Base-by-base conservation (phyloP, 2,888 invertebrate species). In the Ethmia dodecea region DNA sequence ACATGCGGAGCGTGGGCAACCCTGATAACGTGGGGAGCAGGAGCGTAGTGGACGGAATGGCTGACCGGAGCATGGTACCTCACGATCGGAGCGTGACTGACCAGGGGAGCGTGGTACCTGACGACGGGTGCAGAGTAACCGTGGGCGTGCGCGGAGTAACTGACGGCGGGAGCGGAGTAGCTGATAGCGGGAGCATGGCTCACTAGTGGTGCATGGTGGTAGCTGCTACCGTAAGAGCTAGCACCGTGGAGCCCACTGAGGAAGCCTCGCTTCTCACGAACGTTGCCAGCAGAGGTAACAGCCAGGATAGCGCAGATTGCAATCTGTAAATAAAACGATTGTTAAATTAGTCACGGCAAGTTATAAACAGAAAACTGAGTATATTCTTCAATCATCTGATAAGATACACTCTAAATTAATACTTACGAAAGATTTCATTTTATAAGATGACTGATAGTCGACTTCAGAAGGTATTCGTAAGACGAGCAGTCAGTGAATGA, bases 61-160 rank as follows among this genome's bases (percentile, higher is more conserved):
- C 15, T 27, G 22, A 38, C 35, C 11, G 34, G 28, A 13, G 37
- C 35, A 15, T 18, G 6, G 25, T 33, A 30, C 31, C 39, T 37
- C 20, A 37, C 28, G 9, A 30, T 33, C 1, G 38, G 33, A 28
- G 37, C 41, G 16, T 28, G 10, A 16, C 30, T 27, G 20, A 38
- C 20, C 8, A 18, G 13, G 20, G 9, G 29, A 1, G 11, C 25
- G 3, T n/a, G 5, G 31, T 20, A 22, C 28, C 26, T 13, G 11
- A 20, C 32, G 9, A 20, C 20, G 13, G 43, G 41, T 5, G 41
- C 39, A 12, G 46, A 37, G 33, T 42, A 32, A 31, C 38, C 38
- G 12, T 37, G 31, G 13, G 30, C 31, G 25, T 40, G 35, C 6
- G 39, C 33, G 10, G 33, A 14, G 26, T 31, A 26, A 13, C 25